These are phyloP conservation scores for Centruroides sculpturatus DNA, from an alignment of 1,140 invertebrate genomes.

Conservation along the genomic window DNA sequence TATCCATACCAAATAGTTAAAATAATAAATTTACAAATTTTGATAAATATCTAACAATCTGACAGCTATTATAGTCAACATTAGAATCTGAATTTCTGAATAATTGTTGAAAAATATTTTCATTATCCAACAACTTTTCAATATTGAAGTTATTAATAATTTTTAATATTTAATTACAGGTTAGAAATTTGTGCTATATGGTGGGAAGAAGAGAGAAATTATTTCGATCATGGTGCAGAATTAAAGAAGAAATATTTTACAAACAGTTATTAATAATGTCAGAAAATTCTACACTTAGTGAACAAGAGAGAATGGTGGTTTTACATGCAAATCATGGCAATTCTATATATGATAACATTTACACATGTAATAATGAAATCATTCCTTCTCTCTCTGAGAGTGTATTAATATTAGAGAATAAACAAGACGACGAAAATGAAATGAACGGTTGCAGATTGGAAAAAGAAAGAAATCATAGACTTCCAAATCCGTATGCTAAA, in stretches of 20 bases:
- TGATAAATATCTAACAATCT: too few species aligned
- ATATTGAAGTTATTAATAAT: too few species aligned
- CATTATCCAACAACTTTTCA: too few species aligned
- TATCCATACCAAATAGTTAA: too few species aligned
- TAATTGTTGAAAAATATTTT: too few species aligned
- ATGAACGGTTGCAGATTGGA: too few species aligned
- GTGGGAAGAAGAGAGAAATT: constrained; percentile 85
- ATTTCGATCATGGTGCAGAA: constrained; percentile 65
- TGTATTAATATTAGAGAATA: not conserved
- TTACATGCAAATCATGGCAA: constrained; percentile 75
- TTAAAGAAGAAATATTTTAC: constrained; percentile 82
- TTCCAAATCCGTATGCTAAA: constrained; percentile 19
- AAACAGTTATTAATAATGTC: constrained; percentile 45
- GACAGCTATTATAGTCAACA: too few species aligned
- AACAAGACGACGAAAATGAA: too few species aligned
- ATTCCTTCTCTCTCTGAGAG: not conserved
- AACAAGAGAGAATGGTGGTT: constrained; percentile 50
- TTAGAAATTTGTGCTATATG: constrained; percentile 95
- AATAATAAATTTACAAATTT: too few species aligned
- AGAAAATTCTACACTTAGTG: constrained; percentile 32
- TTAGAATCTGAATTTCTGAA: too few species aligned
- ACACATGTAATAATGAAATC: constrained; percentile 37
- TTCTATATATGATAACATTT: constrained; percentile 71
- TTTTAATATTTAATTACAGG: constrained; percentile 26
- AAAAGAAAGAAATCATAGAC: not conserved